Evolutionary conservation across 2,888 invertebrate genomes (phyloP), one percentile per base, ranked within the genome.

Genomic region (Pterobdella sp.): DNA sequence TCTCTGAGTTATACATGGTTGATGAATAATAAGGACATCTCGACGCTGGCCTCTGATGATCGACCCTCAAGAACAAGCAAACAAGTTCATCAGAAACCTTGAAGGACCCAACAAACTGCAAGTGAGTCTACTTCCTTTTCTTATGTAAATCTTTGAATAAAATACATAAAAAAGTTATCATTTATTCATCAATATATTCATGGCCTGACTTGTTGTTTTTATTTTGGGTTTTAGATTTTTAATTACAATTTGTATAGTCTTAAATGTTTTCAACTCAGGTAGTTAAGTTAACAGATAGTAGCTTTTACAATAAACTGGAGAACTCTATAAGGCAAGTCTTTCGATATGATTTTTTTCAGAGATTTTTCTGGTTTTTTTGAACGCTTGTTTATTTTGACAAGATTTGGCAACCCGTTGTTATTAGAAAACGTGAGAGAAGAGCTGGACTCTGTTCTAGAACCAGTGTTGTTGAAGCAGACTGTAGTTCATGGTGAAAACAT

Each of bases 51-150:
- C 84, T 0, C 77, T 84, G 72, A 80, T 83, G 82, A 82, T 83
- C 75, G 82, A 83, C 76, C 83, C 84, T 0, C 84, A 84, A 79
- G 84, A 84, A 26, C 93, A 94, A 82, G 94, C 94, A 0, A 93
- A 93, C 81, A 91, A 91, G 80, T 95, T 94, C 94, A 87, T 94
- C 52, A 93, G 92, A 83, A 93, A 93, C 82, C 90, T 93, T 90
- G 94, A 94, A 82, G 92, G 91, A 80, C 87, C 88, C 0, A 91
- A 92, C 81, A 91, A 91, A 81, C 82, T 94, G 64, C 89, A 89
- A 76, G 87, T 93, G 1, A 90, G 92, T 75, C n/a, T n/a, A n/a
- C n/a, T n/a, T 89, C 93, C 72, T 85, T 92, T 77, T 89, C 88
- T n/a, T n/a, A n/a, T n/a, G n/a, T n/a, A n/a, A n/a, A n/a, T n/a